Conservation (phyloP, 1,140 invertebrate species). For the Eulimnadia texana region DNA sequence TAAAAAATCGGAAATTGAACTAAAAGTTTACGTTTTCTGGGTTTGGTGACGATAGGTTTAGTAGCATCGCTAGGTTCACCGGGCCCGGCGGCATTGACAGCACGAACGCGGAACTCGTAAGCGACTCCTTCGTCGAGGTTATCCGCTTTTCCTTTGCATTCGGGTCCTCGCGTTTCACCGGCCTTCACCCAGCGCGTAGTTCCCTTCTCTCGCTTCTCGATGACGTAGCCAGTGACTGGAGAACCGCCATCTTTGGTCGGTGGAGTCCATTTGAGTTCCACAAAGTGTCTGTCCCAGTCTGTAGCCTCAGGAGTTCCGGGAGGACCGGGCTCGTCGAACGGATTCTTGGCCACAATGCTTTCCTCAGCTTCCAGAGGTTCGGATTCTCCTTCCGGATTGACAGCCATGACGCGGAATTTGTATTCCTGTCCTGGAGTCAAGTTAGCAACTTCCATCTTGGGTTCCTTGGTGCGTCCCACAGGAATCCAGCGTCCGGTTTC, state of each 20-base stretch:
- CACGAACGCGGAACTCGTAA: conserved; percentile 74
- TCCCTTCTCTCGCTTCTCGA: conserved; percentile 87
- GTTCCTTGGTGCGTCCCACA: conserved; percentile 58
- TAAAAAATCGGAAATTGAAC: not conserved
- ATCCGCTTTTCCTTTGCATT: conserved; percentile 61
- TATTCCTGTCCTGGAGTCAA: conserved; percentile 84
- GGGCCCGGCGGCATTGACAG: conserved; percentile 61
- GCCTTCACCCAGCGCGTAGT: conserved; percentile 73
- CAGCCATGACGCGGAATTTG: conserved; percentile 88
- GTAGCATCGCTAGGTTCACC: conserved; percentile 59
- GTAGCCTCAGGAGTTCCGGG: conserved; percentile 73
- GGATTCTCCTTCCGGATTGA: conserved; percentile 88
- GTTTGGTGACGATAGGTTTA: conserved; percentile 61
- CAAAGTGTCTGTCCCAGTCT: conserved; percentile 90
- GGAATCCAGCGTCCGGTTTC: conserved; percentile 70
- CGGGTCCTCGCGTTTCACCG: conserved; percentile 55
- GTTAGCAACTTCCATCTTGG: conserved; percentile 68
- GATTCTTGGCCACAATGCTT: conserved; percentile 91
- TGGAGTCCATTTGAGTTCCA: conserved; percentile 81
- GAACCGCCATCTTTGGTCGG: conserved; percentile 79
- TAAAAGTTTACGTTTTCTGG: conserved; percentile 75
- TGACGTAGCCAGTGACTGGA: conserved; percentile 80
- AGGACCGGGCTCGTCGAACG: conserved; percentile 85
- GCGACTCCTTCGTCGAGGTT: conserved; percentile 69
- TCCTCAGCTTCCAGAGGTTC: conserved; percentile 78